Base-by-base conservation (phyloP, 1,140 invertebrate species). In the Notospermus geniculatus region DNA sequence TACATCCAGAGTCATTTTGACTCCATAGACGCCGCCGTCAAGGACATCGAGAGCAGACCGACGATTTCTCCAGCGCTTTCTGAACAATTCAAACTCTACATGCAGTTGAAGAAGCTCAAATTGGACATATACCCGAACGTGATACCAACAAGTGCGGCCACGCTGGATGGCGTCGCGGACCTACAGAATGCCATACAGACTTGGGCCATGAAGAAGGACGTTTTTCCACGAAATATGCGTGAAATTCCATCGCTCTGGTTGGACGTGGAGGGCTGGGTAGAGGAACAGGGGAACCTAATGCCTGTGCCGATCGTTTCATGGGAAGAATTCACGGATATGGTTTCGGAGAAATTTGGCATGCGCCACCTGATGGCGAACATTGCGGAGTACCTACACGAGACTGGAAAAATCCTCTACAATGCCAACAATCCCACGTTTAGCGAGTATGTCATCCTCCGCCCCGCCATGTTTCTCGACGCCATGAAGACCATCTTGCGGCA, bases 171-270 rank as follows among this genome's bases (percentile, higher is more conserved):
- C 0, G 71, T 76, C 60, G 68, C 73, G n/a, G 63, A 68, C 22
- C 63, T 80, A 1, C 56, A 63, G 25, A 57, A 67, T 2, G 69
- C 70, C 22, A 69, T 80, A 13, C 68, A 74, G 50, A 65, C 54
- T 1, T 58, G 75, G 23, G 68, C 69, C 2, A 66, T 65, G 9
- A 69, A 77, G 55, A 61, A 63, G 29, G 67, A 72, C 19, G 63
- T 73, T 7, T 80, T 78, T 60, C 75, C 76, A 17, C 63, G 73
- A 25, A 70, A 77, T 29, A 67, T 78, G 63, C 62, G 68, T 46
- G 61, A 67, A 13, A 72, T 80, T 22, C 76, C 77, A 43, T 71
- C 73, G 7, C 73, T 80, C 54, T 80, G 78, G 78, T 62, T 70
- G 1, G 72, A 80, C 22, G 73, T 77, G 11, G 73, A 78, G 56